Evolutionary conservation across 2,113 vertebrate genomes (phyloP).

Genomic region (Spea multiplicata): DNA sequence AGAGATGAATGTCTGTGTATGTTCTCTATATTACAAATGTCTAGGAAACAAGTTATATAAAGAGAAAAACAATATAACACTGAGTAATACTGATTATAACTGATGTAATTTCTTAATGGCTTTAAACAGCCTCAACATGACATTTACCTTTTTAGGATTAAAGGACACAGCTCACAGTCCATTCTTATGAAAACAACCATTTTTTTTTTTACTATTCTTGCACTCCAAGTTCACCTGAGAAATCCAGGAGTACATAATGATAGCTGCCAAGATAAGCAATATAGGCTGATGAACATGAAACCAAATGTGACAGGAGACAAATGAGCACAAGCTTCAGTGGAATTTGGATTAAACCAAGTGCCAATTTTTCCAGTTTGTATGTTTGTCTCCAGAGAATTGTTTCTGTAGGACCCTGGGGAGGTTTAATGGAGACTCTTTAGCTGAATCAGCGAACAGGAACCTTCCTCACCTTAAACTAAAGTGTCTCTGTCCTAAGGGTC

Average conservation of each 20-base stretch:
- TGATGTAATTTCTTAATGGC: too few species aligned
- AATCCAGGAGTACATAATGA: not conserved
- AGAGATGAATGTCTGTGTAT: too few species aligned
- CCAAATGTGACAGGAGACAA: constrained; percentile 53
- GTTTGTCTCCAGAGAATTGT: constrained; percentile 45
- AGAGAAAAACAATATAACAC: too few species aligned
- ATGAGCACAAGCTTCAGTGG: constrained; percentile 43
- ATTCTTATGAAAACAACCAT: too few species aligned
- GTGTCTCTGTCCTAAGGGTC: fast-evolving
- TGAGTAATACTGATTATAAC: too few species aligned
- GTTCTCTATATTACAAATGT: too few species aligned
- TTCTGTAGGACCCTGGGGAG: constrained; percentile 29
- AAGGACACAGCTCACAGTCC: too few species aligned
- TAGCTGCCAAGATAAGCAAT: not conserved
- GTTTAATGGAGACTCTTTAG: constrained; percentile 38
- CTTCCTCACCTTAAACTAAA: constrained; percentile 45
- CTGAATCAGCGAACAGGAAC: constrained; percentile 46
- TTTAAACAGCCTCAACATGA: too few species aligned
- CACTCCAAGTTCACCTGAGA: not conserved
- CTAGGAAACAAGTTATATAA: too few species aligned
- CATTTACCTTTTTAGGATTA: too few species aligned
- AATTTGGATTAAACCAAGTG: constrained; percentile 50
- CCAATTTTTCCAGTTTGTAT: constrained; percentile 28
- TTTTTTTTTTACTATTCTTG: not conserved
- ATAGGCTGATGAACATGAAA: constrained; percentile 11